phyloP scores from a whole-genome alignment of 2,888 invertebrate species.

The Dichetophora obliterata region DNA sequence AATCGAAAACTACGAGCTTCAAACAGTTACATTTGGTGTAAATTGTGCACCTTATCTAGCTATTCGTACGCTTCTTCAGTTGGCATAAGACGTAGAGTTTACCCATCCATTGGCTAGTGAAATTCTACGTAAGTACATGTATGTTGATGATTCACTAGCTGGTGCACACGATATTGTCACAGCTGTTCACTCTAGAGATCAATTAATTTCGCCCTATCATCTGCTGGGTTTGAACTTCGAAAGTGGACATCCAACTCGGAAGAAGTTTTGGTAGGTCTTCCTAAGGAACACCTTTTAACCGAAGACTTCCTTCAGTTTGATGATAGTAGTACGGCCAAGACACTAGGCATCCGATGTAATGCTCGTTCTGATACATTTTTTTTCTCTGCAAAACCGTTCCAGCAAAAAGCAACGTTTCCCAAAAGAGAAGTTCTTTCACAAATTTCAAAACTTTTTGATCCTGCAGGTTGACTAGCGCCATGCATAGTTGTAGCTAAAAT shows the following conservation, averaged over 20 bases:
- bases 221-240: constrained; percentile 25
- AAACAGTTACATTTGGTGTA: constrained; percentile 36
- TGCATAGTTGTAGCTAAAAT: constrained; percentile 7
- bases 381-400: background rate
- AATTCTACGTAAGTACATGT: constrained; percentile 40
- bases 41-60: too few relatives aligned
- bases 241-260: constrained; percentile 34
- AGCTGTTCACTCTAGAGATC: constrained; percentile 20
- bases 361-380: constrained; percentile 30
- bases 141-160: constrained; percentile 42
- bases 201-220: constrained; percentile 34
- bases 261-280: background rate
- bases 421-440: constrained; percentile 32
- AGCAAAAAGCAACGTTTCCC: constrained; percentile 10
- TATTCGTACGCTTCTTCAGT: constrained; percentile 24
- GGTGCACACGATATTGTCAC: constrained; percentile 38
- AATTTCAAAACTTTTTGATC: constrained; percentile 19
- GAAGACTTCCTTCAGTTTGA: constrained; percentile 34
- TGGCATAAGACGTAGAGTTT: constrained; percentile 35
- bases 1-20: constrained; percentile 25
- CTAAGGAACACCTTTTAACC: constrained; percentile 23
- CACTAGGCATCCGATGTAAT: constrained; percentile 43
- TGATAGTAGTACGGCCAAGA: constrained; percentile 35
- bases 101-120: constrained; percentile 33
- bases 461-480: constrained; percentile 24